These are phyloP conservation scores for Okamejei kenojei DNA, from an alignment of 2,797 vertebrate genomes.

Conservation along the genomic window DNA sequence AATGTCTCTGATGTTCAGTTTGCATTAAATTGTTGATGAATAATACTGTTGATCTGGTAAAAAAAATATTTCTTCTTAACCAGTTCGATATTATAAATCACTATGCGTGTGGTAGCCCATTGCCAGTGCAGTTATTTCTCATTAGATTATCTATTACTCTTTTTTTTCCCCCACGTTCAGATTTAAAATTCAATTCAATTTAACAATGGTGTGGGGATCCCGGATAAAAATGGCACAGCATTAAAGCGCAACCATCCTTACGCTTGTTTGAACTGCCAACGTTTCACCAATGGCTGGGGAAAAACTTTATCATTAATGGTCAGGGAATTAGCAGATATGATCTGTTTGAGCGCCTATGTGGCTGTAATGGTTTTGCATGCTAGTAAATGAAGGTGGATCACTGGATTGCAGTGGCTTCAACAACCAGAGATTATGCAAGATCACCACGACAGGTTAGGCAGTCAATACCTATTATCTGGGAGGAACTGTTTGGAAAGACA, in stretches of 20 bases:
- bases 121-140: background rate
- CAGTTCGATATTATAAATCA: background rate
- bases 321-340: background rate
- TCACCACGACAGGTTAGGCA: background rate
- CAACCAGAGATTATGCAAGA: background rate
- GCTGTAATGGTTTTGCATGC: background rate
- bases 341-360: background rate
- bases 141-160: background rate
- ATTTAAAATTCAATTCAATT: background rate
- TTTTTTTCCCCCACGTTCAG: background rate
- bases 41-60: background rate
- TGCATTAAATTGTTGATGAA: background rate
- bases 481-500: background rate
- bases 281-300: background rate
- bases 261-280: background rate
- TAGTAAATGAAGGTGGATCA: background rate
- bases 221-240: background rate
- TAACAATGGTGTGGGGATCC: background rate
- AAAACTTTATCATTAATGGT: background rate
- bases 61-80: background rate
- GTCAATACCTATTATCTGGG: background rate
- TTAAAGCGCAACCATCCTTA: background rate
- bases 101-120: background rate
- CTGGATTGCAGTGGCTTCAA: background rate
- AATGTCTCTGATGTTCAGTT: background rate